These are phyloP conservation scores for Andrena minutula DNA, from an alignment of 2,888 invertebrate species.

Conservation along the genomic window DNA sequence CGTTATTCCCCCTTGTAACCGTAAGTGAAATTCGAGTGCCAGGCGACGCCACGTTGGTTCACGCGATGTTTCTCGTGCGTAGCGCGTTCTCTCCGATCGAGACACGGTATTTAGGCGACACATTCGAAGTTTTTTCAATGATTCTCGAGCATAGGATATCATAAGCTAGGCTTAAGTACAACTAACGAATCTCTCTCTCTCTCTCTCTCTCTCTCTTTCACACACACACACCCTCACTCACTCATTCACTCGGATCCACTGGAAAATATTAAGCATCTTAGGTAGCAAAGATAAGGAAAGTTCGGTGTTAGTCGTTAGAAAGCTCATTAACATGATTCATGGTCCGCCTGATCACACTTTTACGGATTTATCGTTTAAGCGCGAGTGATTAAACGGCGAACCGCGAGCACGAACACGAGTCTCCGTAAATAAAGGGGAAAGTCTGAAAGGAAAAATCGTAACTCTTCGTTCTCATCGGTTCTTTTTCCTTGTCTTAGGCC, in stretches of 20 bases:
- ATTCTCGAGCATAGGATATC: constrained; percentile 48
- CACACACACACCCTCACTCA: constrained; percentile 2
- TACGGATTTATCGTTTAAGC: constrained; percentile 56
- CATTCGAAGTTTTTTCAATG: constrained; percentile 45
- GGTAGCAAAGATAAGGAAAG: constrained; percentile 76
- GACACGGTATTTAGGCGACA: constrained; percentile 30
- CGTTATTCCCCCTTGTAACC: constrained; percentile 43
- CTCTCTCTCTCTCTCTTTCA: not conserved
- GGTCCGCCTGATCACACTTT: constrained; percentile 63
- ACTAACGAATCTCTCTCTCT: constrained; percentile 39
- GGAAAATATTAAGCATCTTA: constrained; percentile 66
- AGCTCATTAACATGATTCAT: constrained; percentile 66
- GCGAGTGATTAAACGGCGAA: constrained; percentile 11
- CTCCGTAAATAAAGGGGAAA: constrained; percentile 4
- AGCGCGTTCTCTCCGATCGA: constrained; percentile 41
- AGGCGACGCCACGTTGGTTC: constrained; percentile 8
- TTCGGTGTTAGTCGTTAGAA: constrained; percentile 75
- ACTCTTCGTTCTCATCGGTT: not conserved
- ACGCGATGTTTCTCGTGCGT: constrained; percentile 37
- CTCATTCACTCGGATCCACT: constrained; percentile 40
- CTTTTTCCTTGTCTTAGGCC: not conserved
- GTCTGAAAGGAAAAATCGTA: constrained; percentile 1
- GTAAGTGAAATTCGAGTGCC: constrained; percentile 6
- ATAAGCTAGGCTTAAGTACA: constrained; percentile 50
- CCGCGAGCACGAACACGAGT: constrained; percentile 3